These are phyloP conservation scores for Burhinus oedicnemus DNA, from an alignment of 2,113 vertebrate species.

Conservation along the genomic window DNA sequence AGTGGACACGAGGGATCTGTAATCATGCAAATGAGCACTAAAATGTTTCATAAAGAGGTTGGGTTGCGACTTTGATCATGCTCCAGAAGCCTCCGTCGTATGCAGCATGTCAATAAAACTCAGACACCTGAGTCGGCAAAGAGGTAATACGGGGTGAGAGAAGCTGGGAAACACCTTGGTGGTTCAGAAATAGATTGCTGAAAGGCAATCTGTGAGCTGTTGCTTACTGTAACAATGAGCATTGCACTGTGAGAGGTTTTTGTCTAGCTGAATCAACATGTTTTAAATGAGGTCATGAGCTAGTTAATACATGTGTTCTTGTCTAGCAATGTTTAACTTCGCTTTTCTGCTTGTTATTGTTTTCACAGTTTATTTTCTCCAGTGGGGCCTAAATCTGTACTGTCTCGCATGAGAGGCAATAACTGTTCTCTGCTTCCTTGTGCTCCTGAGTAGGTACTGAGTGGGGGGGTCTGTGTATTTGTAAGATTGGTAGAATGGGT, in stretches of 20 bases:
- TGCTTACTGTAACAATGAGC: not conserved
- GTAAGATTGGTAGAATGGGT: not conserved
- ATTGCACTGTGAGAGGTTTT: not conserved
- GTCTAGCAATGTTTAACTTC: not conserved
- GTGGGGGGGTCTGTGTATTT: not conserved
- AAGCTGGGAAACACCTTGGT: not conserved
- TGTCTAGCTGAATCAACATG: constrained; percentile 22
- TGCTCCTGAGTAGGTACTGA: not conserved
- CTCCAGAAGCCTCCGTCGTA: not conserved
- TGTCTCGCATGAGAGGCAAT: not conserved
- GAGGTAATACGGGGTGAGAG: not conserved
- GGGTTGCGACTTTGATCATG: not conserved
- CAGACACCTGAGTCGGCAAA: not conserved
- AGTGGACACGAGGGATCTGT: constrained; percentile 47
- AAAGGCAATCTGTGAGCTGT: not conserved
- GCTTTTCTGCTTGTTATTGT: not conserved
- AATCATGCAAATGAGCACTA: constrained; percentile 39
- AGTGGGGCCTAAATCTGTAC: not conserved
- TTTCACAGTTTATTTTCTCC: not conserved
- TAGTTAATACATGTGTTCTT: not conserved
- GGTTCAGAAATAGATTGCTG: not conserved
- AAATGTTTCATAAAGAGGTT: constrained; percentile 21
- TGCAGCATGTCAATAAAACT: constrained; percentile 8
- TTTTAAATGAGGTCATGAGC: not conserved
- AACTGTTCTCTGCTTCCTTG: not conserved